Evolutionary conservation across 2,113 vertebrate species (phyloP), one percentile per base, ranked within the genome.

Genomic region (Lepisosteus osseus): DNA sequence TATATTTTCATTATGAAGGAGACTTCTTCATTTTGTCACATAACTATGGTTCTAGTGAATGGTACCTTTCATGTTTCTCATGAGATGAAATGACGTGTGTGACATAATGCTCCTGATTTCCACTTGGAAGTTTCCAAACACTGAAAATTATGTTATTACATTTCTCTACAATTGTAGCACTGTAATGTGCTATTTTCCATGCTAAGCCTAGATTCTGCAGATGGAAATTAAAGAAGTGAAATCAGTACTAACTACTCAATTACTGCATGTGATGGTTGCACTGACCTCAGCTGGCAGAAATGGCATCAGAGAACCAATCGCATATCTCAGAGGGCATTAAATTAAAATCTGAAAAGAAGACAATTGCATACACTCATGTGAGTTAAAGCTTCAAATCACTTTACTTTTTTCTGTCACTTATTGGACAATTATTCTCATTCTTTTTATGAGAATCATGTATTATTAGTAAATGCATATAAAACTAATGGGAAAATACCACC

Each of bases 241-340:
- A 93, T 93, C 91, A 90, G 86, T 85, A 87, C 91, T 93, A 93
- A 93, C 91, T 90, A 91, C 90, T 89, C 90, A 92, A 93, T 93
- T 93, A 93, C 87, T 80, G 86, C 82, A 84, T 85, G 89, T 88
- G 91, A 93, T 91, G 89, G 89, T 86, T 77, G 84, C 79, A 84
- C 82, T 92, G 91, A 93, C 91, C 91, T 86, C 82, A n/a, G 82
- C 90, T 87, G 89, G 89, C 88, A 86, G 87, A 86, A 69, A 73
- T 88, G 90, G 90, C 87, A 86, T 88, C 85, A 88, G 80, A 7
- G 84, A 91, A 89, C 91, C 91, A 93, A 93, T 93, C 91, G 83
- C 83, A 84, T 89, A 81, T 86, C 82, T 74, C 82, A 85, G 83
- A 87, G 85, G 89, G 86, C 88, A 90, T 92, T 90, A 91, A 89